phyloP scores from a whole-genome alignment of 1,140 invertebrate species.

The Drosophila simulans region DNA sequence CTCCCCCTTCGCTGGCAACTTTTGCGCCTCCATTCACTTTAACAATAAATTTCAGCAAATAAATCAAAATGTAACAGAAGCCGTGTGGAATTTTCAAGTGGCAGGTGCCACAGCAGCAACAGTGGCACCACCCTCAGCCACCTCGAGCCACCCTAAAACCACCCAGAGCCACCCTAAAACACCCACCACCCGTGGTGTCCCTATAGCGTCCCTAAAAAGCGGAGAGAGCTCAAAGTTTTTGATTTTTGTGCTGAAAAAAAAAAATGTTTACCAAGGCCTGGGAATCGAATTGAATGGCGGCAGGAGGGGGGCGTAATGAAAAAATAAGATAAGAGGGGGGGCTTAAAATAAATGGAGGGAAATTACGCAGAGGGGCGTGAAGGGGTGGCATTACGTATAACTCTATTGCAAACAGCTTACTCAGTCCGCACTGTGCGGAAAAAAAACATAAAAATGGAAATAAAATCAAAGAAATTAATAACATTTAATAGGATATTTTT shows the following conservation, averaged over 20 bases:
- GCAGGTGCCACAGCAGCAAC: constrained; percentile 51
- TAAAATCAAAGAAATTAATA: too few relatives aligned
- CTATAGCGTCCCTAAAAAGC: constrained; percentile 6
- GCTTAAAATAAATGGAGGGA: background rate
- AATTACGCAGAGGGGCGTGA: background rate
- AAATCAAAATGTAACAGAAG: constrained; percentile 81
- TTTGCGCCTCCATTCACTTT: constrained; percentile 64
- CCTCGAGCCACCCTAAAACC: background rate
- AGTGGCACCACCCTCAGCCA: background rate
- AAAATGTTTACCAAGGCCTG: constrained; percentile 57
- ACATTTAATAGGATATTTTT: too few relatives aligned
- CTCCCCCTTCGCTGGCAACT: constrained; percentile 37
- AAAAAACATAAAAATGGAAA: too few relatives aligned
- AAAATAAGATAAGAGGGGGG: background rate
- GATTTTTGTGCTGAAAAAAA: constrained; percentile 59
- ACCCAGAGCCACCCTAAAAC: background rate
- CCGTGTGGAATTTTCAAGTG: constrained; percentile 76
- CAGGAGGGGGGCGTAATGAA: background rate
- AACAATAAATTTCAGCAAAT: constrained; percentile 81
- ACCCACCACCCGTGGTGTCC: background rate
- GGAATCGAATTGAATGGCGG: constrained; percentile 12
- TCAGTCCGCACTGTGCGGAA: background rate
- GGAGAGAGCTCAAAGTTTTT: constrained; percentile 63
- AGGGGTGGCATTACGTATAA: background rate
- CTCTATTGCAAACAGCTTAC: background rate